Evolutionary conservation across 2,888 invertebrate species (phyloP).

Genomic region (Acrobeloides nanus): DNA sequence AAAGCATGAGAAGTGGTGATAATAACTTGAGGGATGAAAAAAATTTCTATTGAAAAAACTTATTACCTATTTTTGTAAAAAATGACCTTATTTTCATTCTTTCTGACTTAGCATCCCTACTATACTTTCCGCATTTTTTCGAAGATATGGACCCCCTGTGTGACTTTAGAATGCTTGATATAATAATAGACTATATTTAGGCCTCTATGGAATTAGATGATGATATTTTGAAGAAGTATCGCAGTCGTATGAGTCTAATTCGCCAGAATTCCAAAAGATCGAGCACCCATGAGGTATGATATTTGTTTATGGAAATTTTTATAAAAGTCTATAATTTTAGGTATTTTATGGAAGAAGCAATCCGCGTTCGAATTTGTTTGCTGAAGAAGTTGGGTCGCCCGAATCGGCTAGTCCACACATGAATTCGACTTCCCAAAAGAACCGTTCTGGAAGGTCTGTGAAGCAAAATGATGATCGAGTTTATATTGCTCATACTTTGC

Average conservation of each 20-base stretch:
- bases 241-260: slow-evolving; percentile 1
- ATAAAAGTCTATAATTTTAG: slow-evolving; percentile 7
- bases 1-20: no score
- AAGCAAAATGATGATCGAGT: slow-evolving; percentile 12
- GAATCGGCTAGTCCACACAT: neutral
- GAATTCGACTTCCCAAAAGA: slow-evolving; percentile 15
- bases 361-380: slow-evolving; percentile 16
- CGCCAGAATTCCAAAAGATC: neutral
- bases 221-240: neutral
- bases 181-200: no score
- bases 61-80: no score
- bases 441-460: slow-evolving; percentile 18
- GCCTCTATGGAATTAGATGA: no score
- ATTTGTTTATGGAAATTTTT: neutral
- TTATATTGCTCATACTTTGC: slow-evolving; percentile 22
- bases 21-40: no score
- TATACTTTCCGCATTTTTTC: no score
- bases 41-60: no score
- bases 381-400: slow-evolving; percentile 5
- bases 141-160: no score
- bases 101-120: no score
- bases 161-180: no score
- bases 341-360: slow-evolving; percentile 22
- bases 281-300: slow-evolving; percentile 5
- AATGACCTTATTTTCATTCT: no score